Evolutionary conservation across 2,113 vertebrate species (phyloP), one percentile per base, ranked within the genome.

Genomic region (Melanostigma gelatinosum): DNA sequence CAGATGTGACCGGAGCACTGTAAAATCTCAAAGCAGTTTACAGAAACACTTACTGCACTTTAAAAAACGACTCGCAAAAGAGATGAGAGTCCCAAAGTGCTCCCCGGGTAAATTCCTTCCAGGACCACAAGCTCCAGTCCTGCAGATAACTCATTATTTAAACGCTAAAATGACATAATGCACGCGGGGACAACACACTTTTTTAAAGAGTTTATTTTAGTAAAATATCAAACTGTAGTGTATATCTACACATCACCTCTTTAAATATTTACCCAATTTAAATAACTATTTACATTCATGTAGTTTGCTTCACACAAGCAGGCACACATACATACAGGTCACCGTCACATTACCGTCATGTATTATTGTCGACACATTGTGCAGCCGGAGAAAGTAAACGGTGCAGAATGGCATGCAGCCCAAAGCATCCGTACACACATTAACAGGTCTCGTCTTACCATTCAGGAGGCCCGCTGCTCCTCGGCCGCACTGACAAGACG

Each of bases 1-100:
- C 90, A 93, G 85, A 90, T 91, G 89, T 90, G 87, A 91, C 76
- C 77, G 40, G 71, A 80, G 75, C 54, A 79, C 85, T 46, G 88
- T 86, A 90, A 91, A 90, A 78, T 75, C 82, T 83, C 85, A 67
- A 38, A 85, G 91, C 46, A 34, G 10, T 86, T 87, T 80, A 88
- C 81, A 89, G 69, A 86, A 87, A 87, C 87, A 90, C 88, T 85
- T 80, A 90, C 77, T 83, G 83, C 75, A n/a, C 74, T 78, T 85
- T 85, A 61, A 75, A 82, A 82, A 74, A 57, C 3, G 8, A 62
- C 60, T 18, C 24, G 36, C 65, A 82, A 75, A 69, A 78, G 40
- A 0, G 1, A 67, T 0, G 48, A 57, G 83, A 80, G 66, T 57
- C 72, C 32, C 52, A 58, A 5, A 66, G 67, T n/a, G 77, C 52